Percentiles rank a stretch among this genome's conserved stretches.
These are phyloP conservation scores for Allygus modestus DNA, from an alignment of 2,888 invertebrate genomes.

Conservation along the genomic window DNA sequence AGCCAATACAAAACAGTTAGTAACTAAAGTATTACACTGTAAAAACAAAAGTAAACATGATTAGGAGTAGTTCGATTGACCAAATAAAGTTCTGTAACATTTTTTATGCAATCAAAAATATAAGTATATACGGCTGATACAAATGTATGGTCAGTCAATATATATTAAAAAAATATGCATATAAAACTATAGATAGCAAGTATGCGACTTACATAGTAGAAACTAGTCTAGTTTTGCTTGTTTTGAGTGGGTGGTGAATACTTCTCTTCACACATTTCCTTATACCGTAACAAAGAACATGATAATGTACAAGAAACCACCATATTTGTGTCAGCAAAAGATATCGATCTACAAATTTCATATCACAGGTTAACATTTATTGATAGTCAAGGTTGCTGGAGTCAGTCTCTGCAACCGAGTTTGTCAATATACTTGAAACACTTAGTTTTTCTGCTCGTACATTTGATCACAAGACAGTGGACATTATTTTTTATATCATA, in stretches of 20 bases:
- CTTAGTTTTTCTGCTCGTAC: not conserved
- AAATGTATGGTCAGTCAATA: constrained; percentile 54
- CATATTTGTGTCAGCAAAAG: not conserved
- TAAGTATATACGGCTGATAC: constrained; percentile 31
- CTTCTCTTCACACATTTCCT: constrained; percentile 51
- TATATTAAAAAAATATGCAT: constrained; percentile 56
- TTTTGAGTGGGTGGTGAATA: constrained; percentile 66
- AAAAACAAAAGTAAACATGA: constrained; percentile 42
- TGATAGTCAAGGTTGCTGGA: constrained; percentile 10
- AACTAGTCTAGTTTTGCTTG: constrained; percentile 47
- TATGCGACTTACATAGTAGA: constrained; percentile 49
- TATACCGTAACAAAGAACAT: constrained; percentile 35
- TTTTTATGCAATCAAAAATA: not conserved
- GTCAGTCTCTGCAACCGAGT: not conserved
- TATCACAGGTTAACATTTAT: constrained; percentile 40
- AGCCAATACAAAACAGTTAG: constrained; percentile 53
- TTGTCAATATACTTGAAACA: constrained; percentile 22
- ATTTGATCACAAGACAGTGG: not conserved
- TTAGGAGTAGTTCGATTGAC: constrained; percentile 13
- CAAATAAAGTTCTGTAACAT: constrained; percentile 28
- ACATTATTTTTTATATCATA: not conserved
- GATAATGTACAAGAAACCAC: constrained; percentile 14
- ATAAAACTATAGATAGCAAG: constrained; percentile 55
- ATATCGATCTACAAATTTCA: constrained; percentile 20
- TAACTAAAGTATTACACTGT: constrained; percentile 48